phyloP scores from a whole-genome alignment of 2,888 invertebrate genomes.

The Luperina testacea region DNA sequence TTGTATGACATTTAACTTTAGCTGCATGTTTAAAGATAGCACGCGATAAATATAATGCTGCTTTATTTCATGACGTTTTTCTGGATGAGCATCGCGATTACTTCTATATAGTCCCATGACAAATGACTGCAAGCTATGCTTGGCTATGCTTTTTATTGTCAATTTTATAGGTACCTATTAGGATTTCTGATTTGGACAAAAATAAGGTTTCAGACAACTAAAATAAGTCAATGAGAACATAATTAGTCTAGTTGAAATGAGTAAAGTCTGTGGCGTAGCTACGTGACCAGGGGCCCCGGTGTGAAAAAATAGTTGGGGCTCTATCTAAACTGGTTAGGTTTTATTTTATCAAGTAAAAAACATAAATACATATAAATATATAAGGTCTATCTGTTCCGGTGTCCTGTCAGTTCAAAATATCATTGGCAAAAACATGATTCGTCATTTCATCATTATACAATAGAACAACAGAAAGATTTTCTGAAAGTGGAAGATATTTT shows the following conservation, averaged over 20 bases:
- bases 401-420: no score
- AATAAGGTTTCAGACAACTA: background rate
- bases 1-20: constrained; percentile 15
- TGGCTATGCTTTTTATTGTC: background rate
- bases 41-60: constrained; percentile 10
- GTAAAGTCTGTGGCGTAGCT: no score
- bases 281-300: no score
- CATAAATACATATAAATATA: no score
- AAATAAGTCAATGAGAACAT: background rate
- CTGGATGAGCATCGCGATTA: background rate
- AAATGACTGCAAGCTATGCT: background rate
- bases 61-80: constrained; percentile 5
- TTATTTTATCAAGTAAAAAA: no score
- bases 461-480: no score
- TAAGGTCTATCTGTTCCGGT: no score
- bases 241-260: background rate
- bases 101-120: background rate
- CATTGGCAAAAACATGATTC: no score
- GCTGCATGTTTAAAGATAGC: background rate
- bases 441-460: no score
- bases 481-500: no score
- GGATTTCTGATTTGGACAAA: background rate
- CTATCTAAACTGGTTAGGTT: no score
- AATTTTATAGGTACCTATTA: background rate
- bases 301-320: no score